phyloP scores from a whole-genome alignment of 2,113 vertebrate species.

The Pterocles burchelli region DNA sequence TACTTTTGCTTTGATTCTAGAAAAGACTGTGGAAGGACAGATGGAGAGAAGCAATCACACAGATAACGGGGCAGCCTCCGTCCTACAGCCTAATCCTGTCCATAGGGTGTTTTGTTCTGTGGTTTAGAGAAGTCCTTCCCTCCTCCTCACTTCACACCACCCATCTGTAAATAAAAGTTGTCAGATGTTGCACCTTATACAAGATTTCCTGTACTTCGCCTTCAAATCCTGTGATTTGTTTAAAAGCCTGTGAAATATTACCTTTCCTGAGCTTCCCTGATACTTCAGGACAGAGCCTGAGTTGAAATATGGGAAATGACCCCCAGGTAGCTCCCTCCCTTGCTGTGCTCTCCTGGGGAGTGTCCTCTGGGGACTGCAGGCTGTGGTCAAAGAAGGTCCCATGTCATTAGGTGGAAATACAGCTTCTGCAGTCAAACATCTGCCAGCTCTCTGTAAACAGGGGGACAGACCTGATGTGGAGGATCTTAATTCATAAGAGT shows the following conservation, averaged over 20 bases:
- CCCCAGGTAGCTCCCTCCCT: background rate
- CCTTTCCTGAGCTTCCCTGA: background rate
- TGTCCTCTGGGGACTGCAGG: background rate
- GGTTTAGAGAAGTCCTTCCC: background rate
- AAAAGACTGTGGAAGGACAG: background rate
- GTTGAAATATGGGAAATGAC: background rate
- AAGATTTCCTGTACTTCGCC: constrained; percentile 9
- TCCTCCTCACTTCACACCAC: background rate
- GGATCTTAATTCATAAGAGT: background rate
- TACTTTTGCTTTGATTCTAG: background rate
- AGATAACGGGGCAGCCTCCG: accelerated
- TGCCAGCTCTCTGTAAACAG: background rate
- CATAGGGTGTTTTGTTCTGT: accelerated
- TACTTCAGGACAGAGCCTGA: background rate
- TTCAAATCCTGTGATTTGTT: background rate
- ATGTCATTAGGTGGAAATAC: background rate
- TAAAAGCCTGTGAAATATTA: background rate
- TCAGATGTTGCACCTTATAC: background rate
- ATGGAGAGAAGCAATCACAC: background rate
- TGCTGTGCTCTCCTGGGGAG: background rate
- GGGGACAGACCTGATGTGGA: background rate
- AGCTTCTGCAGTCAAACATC: background rate
- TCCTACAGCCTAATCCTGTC: background rate
- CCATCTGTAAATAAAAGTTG: background rate
- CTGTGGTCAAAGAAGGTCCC: background rate